phyloP scores from a whole-genome alignment of 1,140 invertebrate genomes.

The Lasioglossum albipes region DNA sequence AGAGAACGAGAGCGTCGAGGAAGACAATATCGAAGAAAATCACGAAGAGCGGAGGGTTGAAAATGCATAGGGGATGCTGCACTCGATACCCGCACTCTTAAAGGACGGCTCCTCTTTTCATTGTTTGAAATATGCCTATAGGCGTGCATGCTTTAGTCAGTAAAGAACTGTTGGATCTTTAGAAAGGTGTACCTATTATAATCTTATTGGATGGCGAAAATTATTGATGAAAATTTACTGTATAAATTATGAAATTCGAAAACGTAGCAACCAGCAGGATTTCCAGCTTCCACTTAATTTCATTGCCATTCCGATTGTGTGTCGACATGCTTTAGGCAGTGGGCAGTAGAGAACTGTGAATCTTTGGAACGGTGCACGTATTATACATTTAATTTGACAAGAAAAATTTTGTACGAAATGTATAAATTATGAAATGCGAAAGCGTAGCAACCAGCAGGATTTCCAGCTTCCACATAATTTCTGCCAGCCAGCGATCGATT shows the following conservation, averaged over 20 bases:
- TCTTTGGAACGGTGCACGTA: too few relatives aligned
- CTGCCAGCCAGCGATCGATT: not conserved
- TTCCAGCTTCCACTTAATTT: not conserved
- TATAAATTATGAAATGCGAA: not conserved
- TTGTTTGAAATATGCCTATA: slow-evolving; percentile 46
- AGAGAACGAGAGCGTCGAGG: slow-evolving; percentile 50
- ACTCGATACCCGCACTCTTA: slow-evolving; percentile 69
- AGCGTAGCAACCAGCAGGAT: not conserved
- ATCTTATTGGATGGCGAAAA: not conserved
- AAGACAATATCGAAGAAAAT: slow-evolving; percentile 30
- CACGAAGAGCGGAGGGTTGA: slow-evolving; percentile 66
- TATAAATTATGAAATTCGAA: not conserved
- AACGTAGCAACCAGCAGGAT: not conserved
- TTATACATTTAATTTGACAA: too few relatives aligned
- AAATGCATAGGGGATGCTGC: slow-evolving; percentile 76
- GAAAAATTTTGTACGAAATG: too few relatives aligned
- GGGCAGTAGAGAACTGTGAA: too few relatives aligned
- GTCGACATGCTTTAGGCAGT: too few relatives aligned
- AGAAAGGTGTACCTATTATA: not conserved
- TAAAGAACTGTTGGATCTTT: slow-evolving; percentile 10
- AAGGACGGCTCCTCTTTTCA: slow-evolving; percentile 48
- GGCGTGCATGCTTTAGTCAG: slow-evolving; percentile 8
- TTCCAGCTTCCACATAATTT: not conserved
- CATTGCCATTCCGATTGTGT: too few relatives aligned
- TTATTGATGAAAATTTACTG: not conserved